These are phyloP conservation scores for Ctena decussata DNA, from an alignment of 2,888 invertebrate genomes.

Conservation along the genomic window DNA sequence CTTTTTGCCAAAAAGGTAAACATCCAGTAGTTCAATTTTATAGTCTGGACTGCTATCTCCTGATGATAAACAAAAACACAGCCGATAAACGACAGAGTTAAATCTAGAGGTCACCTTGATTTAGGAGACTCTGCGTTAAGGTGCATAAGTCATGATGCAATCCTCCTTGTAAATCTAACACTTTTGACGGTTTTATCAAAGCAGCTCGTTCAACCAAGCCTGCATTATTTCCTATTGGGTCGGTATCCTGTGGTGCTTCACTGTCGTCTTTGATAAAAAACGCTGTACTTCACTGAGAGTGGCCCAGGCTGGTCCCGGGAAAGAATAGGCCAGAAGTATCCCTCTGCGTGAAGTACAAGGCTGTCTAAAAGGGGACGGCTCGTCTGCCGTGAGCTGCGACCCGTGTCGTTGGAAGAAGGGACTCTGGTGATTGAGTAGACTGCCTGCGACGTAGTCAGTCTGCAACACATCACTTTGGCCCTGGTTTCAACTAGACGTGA, in stretches of 20 bases:
- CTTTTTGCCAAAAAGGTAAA: background rate
- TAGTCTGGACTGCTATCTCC: background rate
- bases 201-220: background rate
- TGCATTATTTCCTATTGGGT: background rate
- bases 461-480: too few relatives aligned
- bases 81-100: background rate
- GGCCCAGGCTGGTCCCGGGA: too few relatives aligned
- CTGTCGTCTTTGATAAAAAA: conserved; percentile 7
- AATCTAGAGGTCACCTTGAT: background rate
- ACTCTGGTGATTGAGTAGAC: too few relatives aligned
- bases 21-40: background rate
- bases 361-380: too few relatives aligned
- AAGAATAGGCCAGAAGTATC: too few relatives aligned
- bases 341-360: too few relatives aligned
- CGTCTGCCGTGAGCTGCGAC: too few relatives aligned
- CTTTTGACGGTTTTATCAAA: background rate
- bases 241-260: background rate
- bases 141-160: background rate
- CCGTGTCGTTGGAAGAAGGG: too few relatives aligned
- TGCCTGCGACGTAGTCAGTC: too few relatives aligned
- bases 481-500: too few relatives aligned
- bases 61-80: background rate
- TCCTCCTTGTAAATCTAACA: background rate
- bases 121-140: background rate
- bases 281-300: conserved; percentile 13